These are phyloP conservation scores for Arctopsyche grandis DNA, from an alignment of 1,140 invertebrate genomes.

Conservation along the genomic window DNA sequence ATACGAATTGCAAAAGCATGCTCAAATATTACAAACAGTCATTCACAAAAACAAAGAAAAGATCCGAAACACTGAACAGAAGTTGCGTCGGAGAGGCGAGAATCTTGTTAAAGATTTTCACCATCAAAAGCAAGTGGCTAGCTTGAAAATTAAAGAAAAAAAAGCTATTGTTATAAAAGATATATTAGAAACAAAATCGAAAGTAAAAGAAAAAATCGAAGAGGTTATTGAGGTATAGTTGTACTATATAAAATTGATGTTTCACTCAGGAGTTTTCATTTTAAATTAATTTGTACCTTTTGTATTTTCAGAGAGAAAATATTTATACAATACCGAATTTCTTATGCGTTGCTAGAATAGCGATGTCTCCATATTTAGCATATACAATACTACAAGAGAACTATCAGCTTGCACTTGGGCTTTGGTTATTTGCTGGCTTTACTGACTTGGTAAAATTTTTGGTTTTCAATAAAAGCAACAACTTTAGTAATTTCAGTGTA, in stretches of 20 bases:
- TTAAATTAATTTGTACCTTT: too few relatives aligned
- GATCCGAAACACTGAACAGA: conserved; percentile 67
- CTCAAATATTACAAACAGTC: conserved; percentile 50
- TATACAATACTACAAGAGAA: conserved; percentile 83
- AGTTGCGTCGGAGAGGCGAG: conserved; percentile 66
- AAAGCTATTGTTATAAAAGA: conserved; percentile 73
- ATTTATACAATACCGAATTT: conserved; percentile 94
- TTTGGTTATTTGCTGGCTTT: conserved; percentile 82
- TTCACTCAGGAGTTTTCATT: too few relatives aligned
- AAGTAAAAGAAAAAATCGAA: conserved; percentile 73
- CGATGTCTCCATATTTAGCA: conserved; percentile 85
- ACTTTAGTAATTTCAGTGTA: neutral
- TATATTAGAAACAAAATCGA: conserved; percentile 74
- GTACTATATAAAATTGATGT: too few relatives aligned
- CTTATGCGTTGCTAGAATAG: conserved; percentile 84
- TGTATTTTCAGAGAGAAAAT: conserved; percentile 80
- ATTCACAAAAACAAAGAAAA: conserved; percentile 70
- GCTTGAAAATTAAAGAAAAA: conserved; percentile 68
- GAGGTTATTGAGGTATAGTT: conserved; percentile 71
- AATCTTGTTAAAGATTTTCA: conserved; percentile 70
- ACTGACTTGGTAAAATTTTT: conserved; percentile 82
- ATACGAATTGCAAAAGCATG: neutral
- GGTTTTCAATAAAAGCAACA: too few relatives aligned
- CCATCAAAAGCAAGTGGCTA: conserved; percentile 64
- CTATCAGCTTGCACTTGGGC: conserved; percentile 76